These are phyloP conservation scores for Capitella teleta DNA, from an alignment of 1,140 invertebrate species.

Conservation along the genomic window DNA sequence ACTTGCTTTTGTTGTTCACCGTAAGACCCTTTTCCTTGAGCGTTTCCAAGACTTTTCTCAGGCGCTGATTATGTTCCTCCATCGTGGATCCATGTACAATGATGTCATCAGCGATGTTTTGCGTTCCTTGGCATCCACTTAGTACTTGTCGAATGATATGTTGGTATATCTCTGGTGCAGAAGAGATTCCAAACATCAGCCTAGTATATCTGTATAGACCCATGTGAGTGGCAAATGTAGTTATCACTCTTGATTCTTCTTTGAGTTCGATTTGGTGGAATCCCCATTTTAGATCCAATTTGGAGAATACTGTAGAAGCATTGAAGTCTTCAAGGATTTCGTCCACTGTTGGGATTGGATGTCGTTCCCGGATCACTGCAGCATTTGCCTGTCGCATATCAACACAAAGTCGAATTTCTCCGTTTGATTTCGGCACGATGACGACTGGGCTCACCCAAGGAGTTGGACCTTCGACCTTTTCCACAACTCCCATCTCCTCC, in stretches of 20 bases:
- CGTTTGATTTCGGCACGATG: constrained; percentile 19
- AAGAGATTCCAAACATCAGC: constrained; percentile 13
- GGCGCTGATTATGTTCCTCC: background rate
- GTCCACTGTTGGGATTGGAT: constrained; percentile 25
- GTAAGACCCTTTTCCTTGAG: background rate
- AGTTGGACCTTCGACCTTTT: constrained; percentile 18
- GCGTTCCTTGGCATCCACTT: constrained; percentile 1
- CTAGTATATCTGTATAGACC: constrained; percentile 15
- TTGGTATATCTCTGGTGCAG: constrained; percentile 15
- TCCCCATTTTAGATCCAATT: constrained; percentile 20
- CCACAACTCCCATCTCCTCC: constrained; percentile 18
- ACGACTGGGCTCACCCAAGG: constrained; percentile 22
- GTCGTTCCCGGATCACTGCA: constrained; percentile 21
- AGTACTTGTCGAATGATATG: constrained; percentile 7
- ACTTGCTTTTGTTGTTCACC: constrained; percentile 1
- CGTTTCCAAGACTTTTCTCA: background rate
- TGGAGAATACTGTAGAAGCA: constrained; percentile 19
- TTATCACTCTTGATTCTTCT: constrained; percentile 18
- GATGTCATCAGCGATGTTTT: constrained; percentile 14
- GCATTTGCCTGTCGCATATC: constrained; percentile 24
- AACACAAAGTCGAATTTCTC: constrained; percentile 24
- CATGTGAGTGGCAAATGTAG: constrained; percentile 17
- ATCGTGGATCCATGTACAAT: background rate
- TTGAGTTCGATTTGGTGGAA: constrained; percentile 25
- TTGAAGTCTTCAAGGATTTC: constrained; percentile 20